phyloP scores from a whole-genome alignment of 2,113 vertebrate genomes.

The Craseonycteris thonglongyai region DNA sequence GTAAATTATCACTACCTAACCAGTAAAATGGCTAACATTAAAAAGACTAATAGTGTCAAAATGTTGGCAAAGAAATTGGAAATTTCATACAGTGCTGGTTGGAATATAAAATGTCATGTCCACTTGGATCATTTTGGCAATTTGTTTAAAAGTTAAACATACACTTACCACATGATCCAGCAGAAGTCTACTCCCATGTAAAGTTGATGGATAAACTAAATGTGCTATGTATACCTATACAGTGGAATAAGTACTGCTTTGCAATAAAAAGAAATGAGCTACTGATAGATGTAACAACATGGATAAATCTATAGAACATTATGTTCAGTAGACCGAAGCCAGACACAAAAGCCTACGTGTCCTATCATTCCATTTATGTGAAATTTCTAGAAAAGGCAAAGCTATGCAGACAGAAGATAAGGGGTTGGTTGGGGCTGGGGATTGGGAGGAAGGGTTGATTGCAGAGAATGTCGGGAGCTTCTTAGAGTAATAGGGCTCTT shows the following conservation, averaged over 20 bases:
- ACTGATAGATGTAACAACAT: background rate
- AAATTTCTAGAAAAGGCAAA: background rate
- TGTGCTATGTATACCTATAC: rapidly evolving
- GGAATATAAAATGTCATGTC: background rate
- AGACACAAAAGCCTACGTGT: background rate
- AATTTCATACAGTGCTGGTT: background rate
- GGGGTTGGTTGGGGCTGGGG: background rate
- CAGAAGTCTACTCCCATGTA: background rate
- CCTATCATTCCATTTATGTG: background rate
- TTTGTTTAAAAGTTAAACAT: background rate
- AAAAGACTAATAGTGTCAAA: background rate
- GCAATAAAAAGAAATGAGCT: background rate
- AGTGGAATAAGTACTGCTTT: background rate
- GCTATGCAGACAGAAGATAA: background rate
- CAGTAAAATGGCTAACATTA: background rate
- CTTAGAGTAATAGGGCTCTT: background rate
- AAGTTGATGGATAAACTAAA: background rate
- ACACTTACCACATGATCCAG: background rate
- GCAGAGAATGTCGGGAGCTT: background rate
- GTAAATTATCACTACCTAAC: background rate
- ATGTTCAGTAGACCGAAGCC: background rate
- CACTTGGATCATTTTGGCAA: background rate
- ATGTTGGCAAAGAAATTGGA: background rate
- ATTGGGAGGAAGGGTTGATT: background rate
- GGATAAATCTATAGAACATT: background rate